Evolutionary conservation across 53 echinoderm and acorn worm genomes (phyloP).

Genomic region (Echinarachnius parma): DNA sequence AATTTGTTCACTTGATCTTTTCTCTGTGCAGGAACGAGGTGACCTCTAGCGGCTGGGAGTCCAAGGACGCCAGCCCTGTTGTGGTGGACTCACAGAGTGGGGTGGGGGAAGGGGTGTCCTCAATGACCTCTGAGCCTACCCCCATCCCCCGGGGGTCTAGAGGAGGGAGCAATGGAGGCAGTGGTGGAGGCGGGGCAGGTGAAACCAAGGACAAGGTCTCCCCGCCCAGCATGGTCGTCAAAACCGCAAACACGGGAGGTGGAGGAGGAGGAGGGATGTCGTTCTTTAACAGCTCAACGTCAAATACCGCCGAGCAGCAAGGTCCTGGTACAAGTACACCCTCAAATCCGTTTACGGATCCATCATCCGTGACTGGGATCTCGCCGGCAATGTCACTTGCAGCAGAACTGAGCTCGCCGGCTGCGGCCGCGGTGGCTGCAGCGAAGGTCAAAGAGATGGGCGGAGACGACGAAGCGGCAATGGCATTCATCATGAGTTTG

Average conservation of each 20-base stretch:
- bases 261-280: background rate
- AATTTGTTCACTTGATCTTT: no score
- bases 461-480: constrained; percentile 83
- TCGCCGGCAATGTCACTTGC: background rate
- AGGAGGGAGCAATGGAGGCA: background rate
- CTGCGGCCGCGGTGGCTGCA: constrained; percentile 19
- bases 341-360: background rate
- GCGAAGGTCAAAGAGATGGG: constrained; percentile 43
- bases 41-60: constrained; percentile 26
- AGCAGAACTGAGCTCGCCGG: background rate
- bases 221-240: background rate
- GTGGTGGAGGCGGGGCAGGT: background rate
- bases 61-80: constrained; percentile 12
- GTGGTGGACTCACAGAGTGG: constrained; percentile 13
- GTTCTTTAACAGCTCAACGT: constrained; percentile 10
- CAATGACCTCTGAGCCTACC: background rate
- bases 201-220: constrained; percentile 8
- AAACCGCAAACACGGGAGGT: background rate
- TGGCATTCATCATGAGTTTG: constrained; percentile 95
- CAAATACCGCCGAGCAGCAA: background rate
- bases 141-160: background rate
- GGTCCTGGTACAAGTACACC: background rate
- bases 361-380: constrained; percentile 7
- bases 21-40: constrained; percentile 24
- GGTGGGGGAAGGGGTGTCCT: constrained; percentile 5